A percentile compares a stretch with the other conserved stretches of the same genome.
Evolutionary conservation across 1,140 invertebrate species (phyloP).

Genomic region (Thaumetopoea pityocampa): DNA sequence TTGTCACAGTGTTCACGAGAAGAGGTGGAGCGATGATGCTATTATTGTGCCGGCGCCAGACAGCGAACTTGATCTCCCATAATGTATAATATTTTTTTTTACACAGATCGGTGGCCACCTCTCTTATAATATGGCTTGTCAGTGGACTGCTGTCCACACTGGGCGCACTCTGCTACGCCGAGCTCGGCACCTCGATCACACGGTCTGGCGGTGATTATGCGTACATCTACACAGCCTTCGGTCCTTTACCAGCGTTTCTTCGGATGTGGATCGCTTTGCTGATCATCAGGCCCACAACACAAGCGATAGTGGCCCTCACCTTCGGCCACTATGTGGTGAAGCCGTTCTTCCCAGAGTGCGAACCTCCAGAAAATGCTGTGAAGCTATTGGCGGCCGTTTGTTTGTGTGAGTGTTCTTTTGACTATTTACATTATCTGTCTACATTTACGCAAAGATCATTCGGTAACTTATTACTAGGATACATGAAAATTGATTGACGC

Average conservation of each 20-base stretch:
- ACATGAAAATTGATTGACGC: no score
- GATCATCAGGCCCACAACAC: conserved; percentile 89
- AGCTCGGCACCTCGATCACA: conserved; percentile 88
- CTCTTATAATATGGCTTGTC: conserved; percentile 84
- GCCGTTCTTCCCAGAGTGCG: conserved; percentile 87
- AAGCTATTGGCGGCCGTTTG: conserved; percentile 84
- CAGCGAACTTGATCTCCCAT: background rate
- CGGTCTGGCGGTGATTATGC: conserved; percentile 93
- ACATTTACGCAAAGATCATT: no score
- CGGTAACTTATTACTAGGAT: no score
- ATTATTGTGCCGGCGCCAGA: no score
- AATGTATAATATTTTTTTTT: conserved; percentile 20
- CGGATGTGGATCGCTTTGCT: conserved; percentile 91
- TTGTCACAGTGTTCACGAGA: no score
- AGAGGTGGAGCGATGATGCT: no score
- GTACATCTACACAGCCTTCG: conserved; percentile 91
- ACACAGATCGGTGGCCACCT: conserved; percentile 80
- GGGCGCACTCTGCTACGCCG: conserved; percentile 89
- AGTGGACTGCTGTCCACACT: conserved; percentile 86
- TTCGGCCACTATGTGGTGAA: conserved; percentile 88
- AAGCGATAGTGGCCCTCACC: conserved; percentile 89
- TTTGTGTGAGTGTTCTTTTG: conserved; percentile 80
- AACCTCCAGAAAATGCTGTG: conserved; percentile 80
- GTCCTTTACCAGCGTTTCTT: conserved; percentile 91
- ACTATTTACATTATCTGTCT: no score